Base-by-base conservation (phyloP, 2,888 invertebrate species). In the Mythimna loreyi region DNA sequence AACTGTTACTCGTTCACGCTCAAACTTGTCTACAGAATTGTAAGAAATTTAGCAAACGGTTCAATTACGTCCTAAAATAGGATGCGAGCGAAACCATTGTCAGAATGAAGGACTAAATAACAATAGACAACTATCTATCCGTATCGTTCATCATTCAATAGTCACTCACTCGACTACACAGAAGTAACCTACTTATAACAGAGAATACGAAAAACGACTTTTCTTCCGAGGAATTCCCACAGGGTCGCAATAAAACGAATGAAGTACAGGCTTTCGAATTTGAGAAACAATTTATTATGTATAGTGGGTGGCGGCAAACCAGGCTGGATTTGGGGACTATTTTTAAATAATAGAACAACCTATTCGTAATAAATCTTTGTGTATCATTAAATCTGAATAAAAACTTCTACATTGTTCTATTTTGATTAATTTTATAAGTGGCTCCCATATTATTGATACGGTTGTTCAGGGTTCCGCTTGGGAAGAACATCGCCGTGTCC, bases 91-190 rank as follows among this genome's bases (percentile, higher is more conserved):
- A 40, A 40, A 40, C 40, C 40, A 6, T 19, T 19, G 6, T 6
- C 16, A 16, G 6, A 40, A 16, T 16, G 5, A 25, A 45, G 43
- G 30, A 50, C 64, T 55, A 56, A 47, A 57, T 60, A 49, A 78
- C 33, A 67, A 60, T 36, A 65, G 28, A 30, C 50, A 52, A 73
- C 43, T 25, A 60, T 43, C 40, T 23, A 63, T 45, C 52, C 25
- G 30, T 72, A 71, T 63, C 58, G 33, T 69, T 68, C 62, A 59
- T 73, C 62, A 59, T 33, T 68, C 30, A 25, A 36, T 47, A 57
- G 57, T 62, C 43, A 47, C 60, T 62, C 55, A 43, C 49, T 56
- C 28, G 13, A 52, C 52, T 75, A 23, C 55, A 30, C 40, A 33
- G 33, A 57, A 59, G 21, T 45, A 49, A 40, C 40, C 6, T 49